A percentile compares a stretch with the other conserved stretches of the same genome.
These are phyloP conservation scores for Montipora cactus DNA, from an alignment of 64 coral and sea anemone genomes.

Conservation along the genomic window DNA sequence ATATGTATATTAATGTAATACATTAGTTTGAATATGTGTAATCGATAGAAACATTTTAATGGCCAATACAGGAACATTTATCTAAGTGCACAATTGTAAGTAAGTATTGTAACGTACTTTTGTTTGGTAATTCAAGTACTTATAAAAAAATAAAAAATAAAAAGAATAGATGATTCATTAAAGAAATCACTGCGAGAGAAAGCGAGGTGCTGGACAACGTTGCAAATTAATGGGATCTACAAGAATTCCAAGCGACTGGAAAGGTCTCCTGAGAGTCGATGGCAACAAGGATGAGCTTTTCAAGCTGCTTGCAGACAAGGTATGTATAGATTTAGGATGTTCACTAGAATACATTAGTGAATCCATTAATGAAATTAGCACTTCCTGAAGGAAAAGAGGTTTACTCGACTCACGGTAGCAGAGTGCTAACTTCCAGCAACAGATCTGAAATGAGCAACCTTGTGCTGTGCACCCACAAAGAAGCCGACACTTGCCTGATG, in stretches of 20 bases:
- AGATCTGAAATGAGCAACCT: conserved; percentile 27
- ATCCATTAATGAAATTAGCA: conserved; percentile 14
- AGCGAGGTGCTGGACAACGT: conserved; percentile 49
- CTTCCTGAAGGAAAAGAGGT: conserved; percentile 3
- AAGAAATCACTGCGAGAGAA: conserved; percentile 26
- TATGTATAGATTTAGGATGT: conserved; percentile 23
- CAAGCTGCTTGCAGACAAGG: conserved; percentile 49
- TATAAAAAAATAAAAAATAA: too few relatives aligned
- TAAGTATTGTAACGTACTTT: too few relatives aligned
- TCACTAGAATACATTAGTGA: not conserved
- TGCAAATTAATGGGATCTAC: conserved; percentile 56
- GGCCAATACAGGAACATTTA: too few relatives aligned
- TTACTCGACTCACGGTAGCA: conserved; percentile 6
- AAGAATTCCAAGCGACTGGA: conserved; percentile 51
- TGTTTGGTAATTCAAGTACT: too few relatives aligned
- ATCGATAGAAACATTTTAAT: too few relatives aligned
- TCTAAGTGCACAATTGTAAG: too few relatives aligned
- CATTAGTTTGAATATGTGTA: too few relatives aligned
- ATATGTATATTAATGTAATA: too few relatives aligned
- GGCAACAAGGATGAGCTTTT: conserved; percentile 47
- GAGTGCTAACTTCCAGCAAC: not conserved
- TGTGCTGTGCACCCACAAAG: conserved; percentile 8
- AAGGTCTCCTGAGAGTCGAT: conserved; percentile 53
- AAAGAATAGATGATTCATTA: conserved; percentile 13
- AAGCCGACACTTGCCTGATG: conserved; percentile 40